phyloP scores from a whole-genome alignment of 2,797 vertebrate genomes.

The Podargus strigoides region DNA sequence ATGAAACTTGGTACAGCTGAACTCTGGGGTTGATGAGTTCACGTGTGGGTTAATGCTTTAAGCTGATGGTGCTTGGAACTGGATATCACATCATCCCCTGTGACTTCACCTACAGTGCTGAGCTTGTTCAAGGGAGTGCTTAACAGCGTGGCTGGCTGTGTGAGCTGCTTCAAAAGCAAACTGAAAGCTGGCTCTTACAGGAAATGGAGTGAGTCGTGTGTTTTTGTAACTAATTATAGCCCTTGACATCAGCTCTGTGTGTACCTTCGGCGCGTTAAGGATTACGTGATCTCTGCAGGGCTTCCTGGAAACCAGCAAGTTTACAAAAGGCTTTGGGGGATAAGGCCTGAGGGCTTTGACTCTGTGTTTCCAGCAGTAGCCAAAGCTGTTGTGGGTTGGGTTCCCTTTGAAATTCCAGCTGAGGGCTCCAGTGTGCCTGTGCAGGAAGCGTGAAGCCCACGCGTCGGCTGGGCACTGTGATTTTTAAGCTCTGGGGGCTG shows the following conservation, averaged over 20 bases:
- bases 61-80: neutral
- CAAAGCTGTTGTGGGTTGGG: neutral
- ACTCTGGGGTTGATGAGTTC: accelerated
- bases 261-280: neutral
- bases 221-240: neutral
- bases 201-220: neutral
- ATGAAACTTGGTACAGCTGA: neutral
- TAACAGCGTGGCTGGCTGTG: accelerated
- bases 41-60: accelerated
- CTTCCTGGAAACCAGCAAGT: neutral
- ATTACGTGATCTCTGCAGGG: neutral
- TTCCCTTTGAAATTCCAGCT: neutral
- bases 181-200: neutral
- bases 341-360: neutral
- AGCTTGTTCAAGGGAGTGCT: neutral
- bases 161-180: neutral
- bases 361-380: neutral
- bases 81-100: accelerated
- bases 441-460: neutral
- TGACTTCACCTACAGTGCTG: accelerated
- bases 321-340: neutral
- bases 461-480: neutral
- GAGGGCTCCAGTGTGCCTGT: neutral
- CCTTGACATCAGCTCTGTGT: neutral
- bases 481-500: neutral